These are phyloP conservation scores for Stegana nigrithorax DNA, from an alignment of 2,888 invertebrate species.

Conservation along the genomic window DNA sequence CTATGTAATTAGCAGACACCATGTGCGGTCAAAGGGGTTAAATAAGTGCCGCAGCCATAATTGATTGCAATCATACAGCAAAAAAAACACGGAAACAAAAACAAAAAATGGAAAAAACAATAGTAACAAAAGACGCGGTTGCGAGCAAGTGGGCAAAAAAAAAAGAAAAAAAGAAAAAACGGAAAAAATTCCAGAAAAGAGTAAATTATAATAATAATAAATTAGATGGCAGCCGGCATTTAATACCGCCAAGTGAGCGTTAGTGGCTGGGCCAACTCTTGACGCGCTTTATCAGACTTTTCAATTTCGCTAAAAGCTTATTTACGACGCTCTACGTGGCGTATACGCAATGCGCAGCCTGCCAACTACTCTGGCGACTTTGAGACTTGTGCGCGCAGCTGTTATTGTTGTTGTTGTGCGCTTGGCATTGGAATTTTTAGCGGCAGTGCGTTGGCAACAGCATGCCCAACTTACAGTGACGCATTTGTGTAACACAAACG, in stretches of 20 bases:
- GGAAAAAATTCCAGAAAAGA: neutral
- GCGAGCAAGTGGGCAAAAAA: too few relatives aligned
- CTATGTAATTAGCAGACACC: constrained; percentile 4
- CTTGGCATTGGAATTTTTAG: too few relatives aligned
- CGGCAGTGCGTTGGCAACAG: too few relatives aligned
- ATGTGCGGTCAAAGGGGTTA: neutral
- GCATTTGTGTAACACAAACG: too few relatives aligned
- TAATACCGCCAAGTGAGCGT: neutral
- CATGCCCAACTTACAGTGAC: too few relatives aligned
- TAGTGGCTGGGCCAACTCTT: constrained; percentile 1
- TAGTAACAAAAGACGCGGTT: too few relatives aligned
- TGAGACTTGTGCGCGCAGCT: too few relatives aligned
- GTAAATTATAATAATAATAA: neutral
- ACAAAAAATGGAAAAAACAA: too few relatives aligned
- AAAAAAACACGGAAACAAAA: too few relatives aligned
- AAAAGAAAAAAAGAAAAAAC: neutral
- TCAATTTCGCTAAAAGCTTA: constrained; percentile 24
- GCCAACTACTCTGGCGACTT: too few relatives aligned
- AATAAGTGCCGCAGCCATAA: constrained; percentile 2
- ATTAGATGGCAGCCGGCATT: neutral
- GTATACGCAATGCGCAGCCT: constrained; percentile 2
- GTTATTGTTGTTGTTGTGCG: too few relatives aligned
- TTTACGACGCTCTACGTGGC: constrained; percentile 8
- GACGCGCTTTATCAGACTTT: constrained; percentile 12
- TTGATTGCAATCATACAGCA: constrained; percentile 9